Evolutionary conservation across 2,797 vertebrate species (phyloP).

Genomic region (Threskiornis aethiopicus): DNA sequence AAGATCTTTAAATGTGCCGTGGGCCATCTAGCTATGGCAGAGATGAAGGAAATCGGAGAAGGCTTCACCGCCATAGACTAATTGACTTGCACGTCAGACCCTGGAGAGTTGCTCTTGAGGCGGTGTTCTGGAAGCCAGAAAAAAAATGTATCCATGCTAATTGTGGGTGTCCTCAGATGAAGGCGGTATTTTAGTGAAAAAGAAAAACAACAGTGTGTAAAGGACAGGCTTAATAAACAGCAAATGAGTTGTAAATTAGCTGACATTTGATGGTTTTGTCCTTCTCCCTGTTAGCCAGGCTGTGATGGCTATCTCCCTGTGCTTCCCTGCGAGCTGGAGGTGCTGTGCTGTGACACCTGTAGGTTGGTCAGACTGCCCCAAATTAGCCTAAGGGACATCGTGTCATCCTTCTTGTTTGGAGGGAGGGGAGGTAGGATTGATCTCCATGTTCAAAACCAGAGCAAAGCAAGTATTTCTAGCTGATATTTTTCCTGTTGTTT

Average conservation of each 20-base stretch:
- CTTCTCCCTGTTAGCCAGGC: neutral
- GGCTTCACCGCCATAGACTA: neutral
- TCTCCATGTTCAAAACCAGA: neutral
- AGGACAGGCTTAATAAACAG: constrained; percentile 18
- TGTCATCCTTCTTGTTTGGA: neutral
- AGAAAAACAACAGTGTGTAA: neutral
- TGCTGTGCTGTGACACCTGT: neutral
- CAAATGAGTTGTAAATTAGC: constrained; percentile 51
- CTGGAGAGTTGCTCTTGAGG: neutral
- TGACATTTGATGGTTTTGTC: neutral
- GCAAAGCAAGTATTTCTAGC: neutral
- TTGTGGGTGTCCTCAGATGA: neutral
- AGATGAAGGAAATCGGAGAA: neutral
- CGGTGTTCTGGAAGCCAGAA: neutral
- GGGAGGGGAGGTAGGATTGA: neutral
- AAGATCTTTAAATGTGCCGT: neutral
- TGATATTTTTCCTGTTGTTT: neutral
- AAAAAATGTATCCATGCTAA: neutral
- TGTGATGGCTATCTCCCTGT: neutral
- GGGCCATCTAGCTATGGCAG: neutral
- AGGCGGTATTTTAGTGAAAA: neutral
- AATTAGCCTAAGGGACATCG: neutral
- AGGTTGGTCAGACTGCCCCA: neutral
- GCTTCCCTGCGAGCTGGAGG: neutral
- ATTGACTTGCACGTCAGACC: neutral